Percentiles rank a stretch among this genome's conserved stretches.
phyloP scores from a whole-genome alignment of 2,888 invertebrate species.

The Andrena bucephala region DNA sequence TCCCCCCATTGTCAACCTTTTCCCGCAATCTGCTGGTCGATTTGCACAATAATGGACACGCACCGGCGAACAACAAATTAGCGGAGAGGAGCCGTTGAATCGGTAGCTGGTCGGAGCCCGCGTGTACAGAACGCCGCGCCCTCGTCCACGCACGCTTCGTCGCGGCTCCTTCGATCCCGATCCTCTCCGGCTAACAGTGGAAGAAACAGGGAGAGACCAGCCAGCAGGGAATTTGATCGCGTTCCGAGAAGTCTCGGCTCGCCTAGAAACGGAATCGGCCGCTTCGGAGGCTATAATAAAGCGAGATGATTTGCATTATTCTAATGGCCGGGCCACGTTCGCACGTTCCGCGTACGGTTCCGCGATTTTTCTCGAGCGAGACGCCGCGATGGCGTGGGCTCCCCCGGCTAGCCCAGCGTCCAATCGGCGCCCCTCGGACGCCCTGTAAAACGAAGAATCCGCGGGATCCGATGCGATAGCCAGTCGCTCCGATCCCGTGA shows the following conservation, averaged over 20 bases:
- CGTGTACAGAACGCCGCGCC: not conserved
- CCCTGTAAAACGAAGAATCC: not conserved
- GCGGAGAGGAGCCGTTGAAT: conserved; percentile 76
- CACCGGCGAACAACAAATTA: conserved; percentile 77
- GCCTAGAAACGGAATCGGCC: conserved; percentile 15
- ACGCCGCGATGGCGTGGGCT: not conserved
- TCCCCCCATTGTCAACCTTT: conserved; percentile 74
- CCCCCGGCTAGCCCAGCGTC: not conserved
- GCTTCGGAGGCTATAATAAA: conserved; percentile 4
- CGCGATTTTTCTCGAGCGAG: conserved; percentile 23
- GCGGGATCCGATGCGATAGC: not conserved
- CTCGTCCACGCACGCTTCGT: not conserved
- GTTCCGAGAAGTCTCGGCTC: conserved; percentile 12
- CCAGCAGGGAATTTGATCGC: not conserved
- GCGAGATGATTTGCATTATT: conserved; percentile 25
- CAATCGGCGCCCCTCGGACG: not conserved
- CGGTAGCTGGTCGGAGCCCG: conserved; percentile 24
- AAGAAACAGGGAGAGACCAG: not conserved
- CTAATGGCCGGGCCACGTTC: conserved; percentile 4
- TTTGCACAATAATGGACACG: conserved; percentile 84
- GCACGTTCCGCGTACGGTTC: conserved; percentile 11
- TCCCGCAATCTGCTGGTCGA: conserved; percentile 75
- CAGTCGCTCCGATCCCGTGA: not conserved
- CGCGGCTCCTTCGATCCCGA: conserved; percentile 3
- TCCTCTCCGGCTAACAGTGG: not conserved